These are phyloP conservation scores for Drosophila funebris DNA, from an alignment of 1,140 invertebrate genomes.

Conservation along the genomic window DNA sequence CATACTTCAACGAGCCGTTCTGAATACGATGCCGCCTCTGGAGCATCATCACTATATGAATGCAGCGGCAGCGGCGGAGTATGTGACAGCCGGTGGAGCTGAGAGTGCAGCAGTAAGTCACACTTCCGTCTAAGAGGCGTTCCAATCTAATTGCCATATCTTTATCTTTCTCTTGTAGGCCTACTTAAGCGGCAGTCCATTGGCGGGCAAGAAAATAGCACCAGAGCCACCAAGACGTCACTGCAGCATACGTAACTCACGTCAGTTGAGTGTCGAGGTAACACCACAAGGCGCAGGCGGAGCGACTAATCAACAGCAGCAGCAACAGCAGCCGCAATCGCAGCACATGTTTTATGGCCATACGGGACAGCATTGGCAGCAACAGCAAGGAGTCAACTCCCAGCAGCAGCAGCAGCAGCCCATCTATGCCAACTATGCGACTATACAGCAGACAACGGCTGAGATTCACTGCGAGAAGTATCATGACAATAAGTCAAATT, in stretches of 20 bases:
- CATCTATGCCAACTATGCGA: conserved; percentile 84
- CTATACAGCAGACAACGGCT: conserved; percentile 86
- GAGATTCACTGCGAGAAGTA: conserved; percentile 86
- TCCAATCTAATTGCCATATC: background rate
- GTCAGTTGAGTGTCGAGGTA: conserved; percentile 67
- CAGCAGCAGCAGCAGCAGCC: conserved; percentile 78
- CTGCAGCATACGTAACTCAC: conserved; percentile 84
- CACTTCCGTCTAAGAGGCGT: background rate
- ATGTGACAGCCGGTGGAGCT: conserved; percentile 64
- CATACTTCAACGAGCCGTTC: conserved; percentile 75
- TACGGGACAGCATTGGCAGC: conserved; percentile 60
- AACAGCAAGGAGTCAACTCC: conserved; percentile 16
- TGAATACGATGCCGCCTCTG: conserved; percentile 78
- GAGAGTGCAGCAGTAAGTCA: conserved; percentile 59
- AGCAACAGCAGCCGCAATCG: conserved; percentile 28
- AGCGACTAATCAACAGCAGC: conserved; percentile 24
- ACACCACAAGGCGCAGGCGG: conserved; percentile 18
- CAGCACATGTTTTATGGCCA: conserved; percentile 72
- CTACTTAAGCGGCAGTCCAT: conserved; percentile 85
- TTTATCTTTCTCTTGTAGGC: conserved; percentile 28
- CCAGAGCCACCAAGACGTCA: conserved; percentile 94
- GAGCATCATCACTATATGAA: conserved; percentile 82
- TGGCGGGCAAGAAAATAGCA: conserved; percentile 89
- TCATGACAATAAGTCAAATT: conserved; percentile 89
- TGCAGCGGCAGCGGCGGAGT: conserved; percentile 77